These are phyloP conservation scores for Clunio marinus DNA, from an alignment of 2,888 invertebrate species.

Conservation along the genomic window DNA sequence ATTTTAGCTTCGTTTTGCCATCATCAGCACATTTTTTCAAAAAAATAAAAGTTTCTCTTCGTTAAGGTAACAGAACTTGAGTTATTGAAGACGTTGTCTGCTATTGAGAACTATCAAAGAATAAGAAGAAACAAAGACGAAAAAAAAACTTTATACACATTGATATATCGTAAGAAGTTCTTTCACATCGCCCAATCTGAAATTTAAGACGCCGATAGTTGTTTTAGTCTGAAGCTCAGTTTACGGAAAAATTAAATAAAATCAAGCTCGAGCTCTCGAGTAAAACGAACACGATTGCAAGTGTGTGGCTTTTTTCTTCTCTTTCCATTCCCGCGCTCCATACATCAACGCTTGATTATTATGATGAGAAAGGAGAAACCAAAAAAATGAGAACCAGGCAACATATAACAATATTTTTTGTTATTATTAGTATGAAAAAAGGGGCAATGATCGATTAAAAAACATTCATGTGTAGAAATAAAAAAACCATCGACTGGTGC, in stretches of 20 bases:
- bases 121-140: conserved; percentile 4
- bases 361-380: not conserved
- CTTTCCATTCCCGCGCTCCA: conserved; percentile 7
- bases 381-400: conserved; percentile 3
- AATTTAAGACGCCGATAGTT: not conserved
- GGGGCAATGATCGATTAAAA: conserved; percentile 38
- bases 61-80: too few species aligned
- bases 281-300: too few species aligned
- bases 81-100: too few species aligned
- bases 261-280: not conserved
- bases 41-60: too few species aligned
- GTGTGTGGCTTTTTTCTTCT: not conserved
- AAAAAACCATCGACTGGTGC: conserved; percentile 16
- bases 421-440: conserved; percentile 32
- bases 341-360: not conserved
- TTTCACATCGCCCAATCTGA: too few species aligned
- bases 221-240: not conserved
- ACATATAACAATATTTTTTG: conserved; percentile 22
- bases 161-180: too few species aligned
- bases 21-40: not conserved
- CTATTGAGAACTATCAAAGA: not conserved
- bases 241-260: not conserved
- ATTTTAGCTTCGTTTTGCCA: not conserved
- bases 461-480: conserved; percentile 32
- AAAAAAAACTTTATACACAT: too few species aligned